Percentiles rank a stretch among this genome's conserved stretches.
Evolutionary conservation across 92 coral and sea anemone genomes (phyloP).

Genomic region (Phenganax marumi): DNA sequence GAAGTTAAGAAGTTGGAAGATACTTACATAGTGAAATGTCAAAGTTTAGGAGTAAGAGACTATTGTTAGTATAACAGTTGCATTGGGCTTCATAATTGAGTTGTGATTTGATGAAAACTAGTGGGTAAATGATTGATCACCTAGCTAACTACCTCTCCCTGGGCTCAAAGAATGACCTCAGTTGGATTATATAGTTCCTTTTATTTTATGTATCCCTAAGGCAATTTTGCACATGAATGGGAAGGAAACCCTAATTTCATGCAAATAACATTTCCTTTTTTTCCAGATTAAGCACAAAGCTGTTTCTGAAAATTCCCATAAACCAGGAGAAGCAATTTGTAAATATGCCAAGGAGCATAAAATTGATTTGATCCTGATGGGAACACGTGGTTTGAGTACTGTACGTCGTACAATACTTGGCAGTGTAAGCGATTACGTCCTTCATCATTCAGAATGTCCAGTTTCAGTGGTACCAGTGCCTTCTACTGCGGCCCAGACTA

Average conservation of each 20-base stretch:
- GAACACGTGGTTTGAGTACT: conserved; percentile 39
- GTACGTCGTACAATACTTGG: conserved; percentile 41
- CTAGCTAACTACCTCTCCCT: too few relatives aligned
- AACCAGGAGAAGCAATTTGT: conserved; percentile 39
- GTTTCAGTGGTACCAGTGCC: conserved; percentile 37
- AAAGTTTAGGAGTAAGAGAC: conserved; percentile 30
- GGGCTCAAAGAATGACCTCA: too few relatives aligned
- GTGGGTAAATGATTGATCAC: too few relatives aligned
- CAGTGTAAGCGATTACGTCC: conserved; percentile 40
- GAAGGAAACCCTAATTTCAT: too few relatives aligned
- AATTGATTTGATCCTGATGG: conserved; percentile 40
- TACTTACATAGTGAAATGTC: conserved; percentile 31
- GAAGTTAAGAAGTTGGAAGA: conserved; percentile 40
- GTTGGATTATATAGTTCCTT: too few relatives aligned
- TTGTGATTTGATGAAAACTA: neutral
- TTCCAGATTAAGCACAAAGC: conserved; percentile 26
- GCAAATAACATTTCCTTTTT: neutral
- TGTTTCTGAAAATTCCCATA: conserved; percentile 13
- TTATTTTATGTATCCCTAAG: too few relatives aligned
- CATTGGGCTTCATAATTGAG: neutral
- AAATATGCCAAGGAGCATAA: conserved; percentile 34
- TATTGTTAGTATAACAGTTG: neutral
- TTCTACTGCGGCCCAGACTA: neutral
- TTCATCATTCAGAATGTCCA: conserved; percentile 44
- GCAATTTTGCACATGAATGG: too few relatives aligned